Conservation (phyloP, 2,113 vertebrate genomes). For the Misgurnus mizolepis region DNA sequence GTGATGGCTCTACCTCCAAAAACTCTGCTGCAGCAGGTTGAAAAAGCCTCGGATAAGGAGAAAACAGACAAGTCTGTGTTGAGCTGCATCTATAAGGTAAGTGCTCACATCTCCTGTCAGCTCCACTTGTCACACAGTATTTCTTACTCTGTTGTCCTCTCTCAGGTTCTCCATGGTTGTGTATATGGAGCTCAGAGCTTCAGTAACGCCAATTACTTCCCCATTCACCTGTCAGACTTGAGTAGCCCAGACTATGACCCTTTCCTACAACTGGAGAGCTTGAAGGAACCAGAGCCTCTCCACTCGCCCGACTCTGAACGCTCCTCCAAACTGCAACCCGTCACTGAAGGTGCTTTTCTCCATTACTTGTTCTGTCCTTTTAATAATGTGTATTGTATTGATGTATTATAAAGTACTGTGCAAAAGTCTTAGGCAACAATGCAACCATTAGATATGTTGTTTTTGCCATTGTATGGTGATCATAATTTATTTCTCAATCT, state of each 20-base stretch:
- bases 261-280: slow-evolving; percentile 90
- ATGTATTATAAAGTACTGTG: not conserved
- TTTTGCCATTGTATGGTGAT: no score
- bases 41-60: slow-evolving; percentile 83
- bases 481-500: no score
- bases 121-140: not conserved
- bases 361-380: not conserved
- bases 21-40: slow-evolving; percentile 87
- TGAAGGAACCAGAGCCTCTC: slow-evolving; percentile 95
- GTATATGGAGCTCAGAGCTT: slow-evolving; percentile 97
- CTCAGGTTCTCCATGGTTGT: slow-evolving; percentile 93
- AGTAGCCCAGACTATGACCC: slow-evolving; percentile 92
- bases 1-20: slow-evolving; percentile 94
- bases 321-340: slow-evolving; percentile 94
- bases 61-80: slow-evolving; percentile 89
- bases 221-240: slow-evolving; percentile 92
- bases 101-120: no score
- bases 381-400: not conserved
- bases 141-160: slow-evolving; percentile 45
- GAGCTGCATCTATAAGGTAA: slow-evolving; percentile 95
- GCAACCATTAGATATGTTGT: no score
- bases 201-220: slow-evolving; percentile 91
- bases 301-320: slow-evolving; percentile 97
- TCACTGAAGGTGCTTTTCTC: slow-evolving; percentile 86
- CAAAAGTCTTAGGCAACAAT: no score